Conservation (phyloP, 2,888 invertebrate species). For the Noctua janthina region DNA sequence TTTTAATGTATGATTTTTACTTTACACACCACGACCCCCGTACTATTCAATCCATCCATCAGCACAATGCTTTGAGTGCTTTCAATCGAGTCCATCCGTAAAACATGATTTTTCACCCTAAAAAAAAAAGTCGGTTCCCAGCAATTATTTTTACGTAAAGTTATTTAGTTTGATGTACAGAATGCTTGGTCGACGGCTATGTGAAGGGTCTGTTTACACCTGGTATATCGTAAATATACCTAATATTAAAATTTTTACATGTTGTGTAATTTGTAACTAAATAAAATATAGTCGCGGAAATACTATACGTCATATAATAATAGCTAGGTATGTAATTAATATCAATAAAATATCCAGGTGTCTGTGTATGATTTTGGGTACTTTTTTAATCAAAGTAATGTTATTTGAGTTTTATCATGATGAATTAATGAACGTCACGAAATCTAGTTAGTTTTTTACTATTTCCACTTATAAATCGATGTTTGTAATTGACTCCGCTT, state of each 20-base stretch:
- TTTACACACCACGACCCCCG: too few relatives aligned
- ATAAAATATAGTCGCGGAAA: not conserved
- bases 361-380: not conserved
- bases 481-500: conserved; percentile 13
- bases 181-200: too few relatives aligned
- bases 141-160: too few relatives aligned
- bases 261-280: conserved; percentile 7
- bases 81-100: too few relatives aligned
- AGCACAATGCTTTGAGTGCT: too few relatives aligned
- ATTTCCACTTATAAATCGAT: not conserved
- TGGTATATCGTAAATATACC: not conserved
- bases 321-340: not conserved
- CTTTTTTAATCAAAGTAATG: not conserved
- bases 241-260: not conserved
- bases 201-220: too few relatives aligned
- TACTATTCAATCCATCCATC: too few relatives aligned
- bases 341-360: not conserved
- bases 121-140: too few relatives aligned
- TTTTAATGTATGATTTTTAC: too few relatives aligned
- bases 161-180: too few relatives aligned
- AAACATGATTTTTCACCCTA: too few relatives aligned
- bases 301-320: not conserved
- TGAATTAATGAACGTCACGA: not conserved
- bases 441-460: conserved; percentile 4
- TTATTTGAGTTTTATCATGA: not conserved